These are phyloP conservation scores for Diadumene lineata DNA, from an alignment of 92 coral and sea anemone species.

Conservation along the genomic window DNA sequence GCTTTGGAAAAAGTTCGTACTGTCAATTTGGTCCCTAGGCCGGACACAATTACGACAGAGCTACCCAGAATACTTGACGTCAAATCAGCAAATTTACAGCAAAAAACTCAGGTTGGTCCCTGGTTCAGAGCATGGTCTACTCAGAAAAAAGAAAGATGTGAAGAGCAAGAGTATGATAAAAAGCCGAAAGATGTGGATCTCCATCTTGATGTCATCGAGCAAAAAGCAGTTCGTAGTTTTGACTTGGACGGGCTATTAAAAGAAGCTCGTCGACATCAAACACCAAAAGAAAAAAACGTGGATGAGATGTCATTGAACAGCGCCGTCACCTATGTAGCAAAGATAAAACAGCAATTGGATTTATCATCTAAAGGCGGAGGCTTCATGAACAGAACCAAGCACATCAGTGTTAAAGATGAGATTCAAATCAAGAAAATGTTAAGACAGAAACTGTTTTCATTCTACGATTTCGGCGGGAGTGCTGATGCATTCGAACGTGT, in stretches of 20 bases:
- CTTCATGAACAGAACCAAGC: constrained; percentile 26
- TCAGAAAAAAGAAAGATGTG: constrained; percentile 30
- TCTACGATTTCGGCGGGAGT: constrained; percentile 53
- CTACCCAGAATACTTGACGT: constrained; percentile 7
- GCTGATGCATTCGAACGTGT: constrained; percentile 34
- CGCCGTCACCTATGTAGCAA: constrained; percentile 35
- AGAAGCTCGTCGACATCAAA: constrained; percentile 27
- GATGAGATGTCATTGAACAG: constrained; percentile 47
- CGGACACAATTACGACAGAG: not conserved
- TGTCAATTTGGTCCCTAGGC: not conserved
- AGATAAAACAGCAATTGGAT: constrained; percentile 8
- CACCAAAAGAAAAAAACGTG: constrained; percentile 27
- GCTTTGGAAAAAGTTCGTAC: constrained; percentile 29
- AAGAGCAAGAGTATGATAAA: not conserved
- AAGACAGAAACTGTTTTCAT: constrained; percentile 30
- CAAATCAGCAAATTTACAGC: not conserved
- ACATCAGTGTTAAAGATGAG: constrained; percentile 44
- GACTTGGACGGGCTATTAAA: constrained; percentile 41
- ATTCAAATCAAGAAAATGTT: constrained; percentile 32
- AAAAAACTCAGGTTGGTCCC: constrained; percentile 25
- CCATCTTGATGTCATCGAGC: constrained; percentile 26
- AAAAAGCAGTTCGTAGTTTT: constrained; percentile 39
- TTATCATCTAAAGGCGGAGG: constrained; percentile 49
- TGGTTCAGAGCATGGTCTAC: constrained; percentile 44
- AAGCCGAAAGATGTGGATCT: not conserved